Base-by-base conservation (phyloP, 2,888 invertebrate species). In the Pycnomerus fuliginosus region DNA sequence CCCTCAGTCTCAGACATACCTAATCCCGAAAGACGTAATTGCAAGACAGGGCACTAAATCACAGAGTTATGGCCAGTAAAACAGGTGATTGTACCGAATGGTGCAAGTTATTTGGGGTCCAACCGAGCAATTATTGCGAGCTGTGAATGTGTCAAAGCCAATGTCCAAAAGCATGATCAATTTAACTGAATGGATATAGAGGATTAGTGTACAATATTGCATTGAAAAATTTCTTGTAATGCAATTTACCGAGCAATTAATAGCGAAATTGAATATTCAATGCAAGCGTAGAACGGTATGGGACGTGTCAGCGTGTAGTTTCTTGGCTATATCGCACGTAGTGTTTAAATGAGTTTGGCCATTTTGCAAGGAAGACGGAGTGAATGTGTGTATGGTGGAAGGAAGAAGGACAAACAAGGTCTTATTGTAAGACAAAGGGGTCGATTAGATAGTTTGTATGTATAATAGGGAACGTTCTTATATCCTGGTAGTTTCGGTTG, bases 381-480 rank as follows among this genome's bases (percentile, higher is more conserved):
- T 47, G 48, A 42, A 38, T 13, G 32, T 40, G 43, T 31, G 41
- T 29, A 47, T 25, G 40, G 25, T 25, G 39, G 7, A 28, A 23
- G 17, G 44, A 47, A 52, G 30, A 29, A 39, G 37, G 42, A 41
- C 22, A 12, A 15, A 16, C 12, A 25, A 20, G 33, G 54, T 53
- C 54, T 54, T 56, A 53, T 47, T 45, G 48, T 59, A 64, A 65
- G 65, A 65, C 66, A 65, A 67, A 65, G 64, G 64, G 65, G 66
- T 65, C 64, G 65, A 69, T 68, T 65, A 68, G 67, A 68, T 65
- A 70, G 68, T 69, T 68, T 65, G 68, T 67, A 68, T 69, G 66
- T 68, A 66, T 61, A 65, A 60, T 58, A 61, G 61, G 25, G 35
- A 25, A 10, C 41, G 34, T 32, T 47, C 60, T 60, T 56, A 60